Evolutionary conservation across 2,113 vertebrate species (phyloP), one percentile per base, ranked within the genome.

Genomic region (Eurypyga helias): DNA sequence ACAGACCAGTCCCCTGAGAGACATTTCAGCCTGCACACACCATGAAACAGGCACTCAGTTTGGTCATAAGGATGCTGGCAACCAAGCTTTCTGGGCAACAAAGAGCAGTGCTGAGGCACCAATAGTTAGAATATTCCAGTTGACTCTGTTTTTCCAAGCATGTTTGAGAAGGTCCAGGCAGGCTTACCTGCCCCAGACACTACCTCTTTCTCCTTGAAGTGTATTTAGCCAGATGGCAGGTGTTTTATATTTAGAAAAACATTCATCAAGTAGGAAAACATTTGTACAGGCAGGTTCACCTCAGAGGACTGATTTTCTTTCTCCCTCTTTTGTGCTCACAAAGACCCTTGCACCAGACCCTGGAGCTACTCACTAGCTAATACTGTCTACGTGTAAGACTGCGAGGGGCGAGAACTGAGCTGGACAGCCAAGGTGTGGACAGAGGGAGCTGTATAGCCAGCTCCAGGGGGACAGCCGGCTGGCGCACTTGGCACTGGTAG

Each of bases 231-330:
- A 96, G 86, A 87, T 83, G 67, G 92, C 83, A 97, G 86, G 92
- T 96, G 91, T n/a, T 95, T 93, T 78, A 83, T 76, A 78, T 91
- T 95, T 79, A 78, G 67, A 86, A 96, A 95, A 92, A 94, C 91
- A 89, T 75, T 94, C 21, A 75, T 24, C 1, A 3, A 89, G 51
- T 82, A 90, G 77, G 25, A 96, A 94, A 97, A 96, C 91, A 95
- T 96, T 96, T 94, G 49, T 62, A 83, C 81, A 95, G 73, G 89
- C 89, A 92, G 69, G 81, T 87, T 87, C 60, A 94, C 77, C 65
- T 94, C 81, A 25, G 49, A 96, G 84, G 34, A 73, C 54, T 90
- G 69, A 69, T 89, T 96, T 96, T 93, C 36, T 38, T 95, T 94
- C 71, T 89, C 76, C 11, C 21, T 67, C 46, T 73, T 92, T 70